Evolutionary conservation across 2,113 vertebrate species (phyloP).

Genomic region (Amphiprion percula): DNA sequence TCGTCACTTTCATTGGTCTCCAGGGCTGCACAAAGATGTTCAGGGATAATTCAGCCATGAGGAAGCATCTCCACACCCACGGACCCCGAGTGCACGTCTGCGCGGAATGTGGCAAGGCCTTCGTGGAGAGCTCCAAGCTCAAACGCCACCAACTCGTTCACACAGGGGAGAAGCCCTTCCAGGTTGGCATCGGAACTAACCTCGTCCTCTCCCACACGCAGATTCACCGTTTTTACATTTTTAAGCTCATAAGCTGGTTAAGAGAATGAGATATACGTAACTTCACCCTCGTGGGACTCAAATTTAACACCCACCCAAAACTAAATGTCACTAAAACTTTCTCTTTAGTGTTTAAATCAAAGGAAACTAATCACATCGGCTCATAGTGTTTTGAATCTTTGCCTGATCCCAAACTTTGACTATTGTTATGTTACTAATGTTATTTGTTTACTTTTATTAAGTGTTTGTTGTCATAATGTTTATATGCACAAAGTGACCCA

Average conservation of each 20-base stretch:
- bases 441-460: no score
- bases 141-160: conserved; percentile 98
- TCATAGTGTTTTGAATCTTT: not conserved
- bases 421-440: no score
- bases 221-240: conserved; percentile 11
- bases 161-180: conserved; percentile 98
- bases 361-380: not conserved
- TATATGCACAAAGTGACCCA: no score
- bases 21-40: conserved; percentile 99
- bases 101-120: conserved; percentile 98
- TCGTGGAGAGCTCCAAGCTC: conserved; percentile 98
- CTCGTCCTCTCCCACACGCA: not conserved
- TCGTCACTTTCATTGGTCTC: not conserved
- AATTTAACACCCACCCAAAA: no score
- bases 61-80: conserved; percentile 98
- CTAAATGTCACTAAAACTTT: not conserved
- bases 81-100: conserved; percentile 97
- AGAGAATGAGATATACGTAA: conserved; percentile 3
- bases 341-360: not conserved
- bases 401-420: not conserved
- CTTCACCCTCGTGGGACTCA: not conserved
- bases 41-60: conserved; percentile 99
- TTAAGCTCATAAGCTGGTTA: conserved; percentile 18
- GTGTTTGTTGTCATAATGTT: no score
- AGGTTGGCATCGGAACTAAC: conserved; percentile 83